Base-by-base conservation (phyloP, 2,113 vertebrate species). In the Haliaeetus leucogaster region DNA sequence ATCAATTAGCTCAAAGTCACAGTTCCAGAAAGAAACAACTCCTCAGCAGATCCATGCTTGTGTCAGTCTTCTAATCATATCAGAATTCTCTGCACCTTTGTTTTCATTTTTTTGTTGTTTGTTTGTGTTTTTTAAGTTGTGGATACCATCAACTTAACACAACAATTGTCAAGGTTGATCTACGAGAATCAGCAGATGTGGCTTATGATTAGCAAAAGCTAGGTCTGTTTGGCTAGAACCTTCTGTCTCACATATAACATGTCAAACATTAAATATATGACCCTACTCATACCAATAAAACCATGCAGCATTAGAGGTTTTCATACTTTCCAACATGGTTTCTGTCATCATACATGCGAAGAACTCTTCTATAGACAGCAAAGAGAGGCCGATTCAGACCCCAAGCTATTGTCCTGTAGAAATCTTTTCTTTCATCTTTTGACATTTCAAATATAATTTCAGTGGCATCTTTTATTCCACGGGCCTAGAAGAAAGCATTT, bases 371-470 rank as follows among this genome's bases (percentile, higher is more conserved):
- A 97, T 99, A 99, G 87, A 99, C 99, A 71, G 99, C 99, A 89
- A 99, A 99, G 97, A 99, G 98, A 93, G 99, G 99, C 67, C 99
- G 97, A 98, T 99, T 99, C 67, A 99, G 97, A 80, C 99, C 99
- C 98, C 99, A 98, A 6, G 99, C 99, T 96, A 99, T 99, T 23
- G 99, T 99, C 97, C 99, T 99, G 97, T 99, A 99, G 98, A 99
- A 99, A 90, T 99, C 99, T 98, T 99, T 99, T 88, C 99, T 98
- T 97, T 99, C 99, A 92, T 99, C 99, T 98, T 99, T 99, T 82
- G 99, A 99, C 99, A 99, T 99, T 97, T 99, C 99, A 96, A 99
- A 99, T 97, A 99, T 99, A 89, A 99, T 99, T 98, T 99, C 99
- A 38, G 99, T 99, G 14, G 99, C 99, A 97, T 99, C 99, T 90